Evolutionary conservation across 2,797 vertebrate species (phyloP), one percentile per base, ranked within the genome.

Genomic region (Parambassis ranga): DNA sequence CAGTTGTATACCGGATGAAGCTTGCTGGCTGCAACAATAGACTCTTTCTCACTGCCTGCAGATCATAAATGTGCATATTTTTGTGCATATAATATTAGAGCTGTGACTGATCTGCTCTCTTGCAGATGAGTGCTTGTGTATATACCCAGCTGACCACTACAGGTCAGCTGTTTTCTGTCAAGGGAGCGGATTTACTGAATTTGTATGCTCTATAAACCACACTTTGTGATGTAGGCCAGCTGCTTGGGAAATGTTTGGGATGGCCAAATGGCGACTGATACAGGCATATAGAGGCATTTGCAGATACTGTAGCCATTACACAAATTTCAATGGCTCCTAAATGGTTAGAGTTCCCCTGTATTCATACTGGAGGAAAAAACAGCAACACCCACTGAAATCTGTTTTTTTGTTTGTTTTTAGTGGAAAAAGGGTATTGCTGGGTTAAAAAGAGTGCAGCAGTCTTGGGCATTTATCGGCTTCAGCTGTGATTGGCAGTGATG

Each of bases 151-250:
- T 65, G 74, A 61, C 77, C 58, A 31, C 68, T 51, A 35, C 23
- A 41, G 42, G 64, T 80, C 76, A 77, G 66, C 71, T 76, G 68
- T 57, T 83, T 65, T 77, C 73, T 55, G 15, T 42, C 4, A 16
- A 57, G 18, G 41, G 26, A 74, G 43, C 2, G 5, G 70, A 79
- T 81, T 77, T 68, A 62, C 41, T 62, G 42, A 58, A 70, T 80
- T 55, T 63, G 15, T 62, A 39, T 62, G 31, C 67, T 71, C 67
- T 52, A 75, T 63, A 66, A 84, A 73, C 30, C 64, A 44, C 60
- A 53, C 49, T 63, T 59, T 43, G 24, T 42, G 58, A 72, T 71
- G 47, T 67, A 36, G 46, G 56, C 28, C 71, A 56, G 43, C 38
- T 80, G 72, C 38, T 39, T 46, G 20, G 9, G 52, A 58, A 23